These are phyloP conservation scores for Cladopsammia gracilis DNA, from an alignment of 64 coral and sea anemone species.

Conservation along the genomic window DNA sequence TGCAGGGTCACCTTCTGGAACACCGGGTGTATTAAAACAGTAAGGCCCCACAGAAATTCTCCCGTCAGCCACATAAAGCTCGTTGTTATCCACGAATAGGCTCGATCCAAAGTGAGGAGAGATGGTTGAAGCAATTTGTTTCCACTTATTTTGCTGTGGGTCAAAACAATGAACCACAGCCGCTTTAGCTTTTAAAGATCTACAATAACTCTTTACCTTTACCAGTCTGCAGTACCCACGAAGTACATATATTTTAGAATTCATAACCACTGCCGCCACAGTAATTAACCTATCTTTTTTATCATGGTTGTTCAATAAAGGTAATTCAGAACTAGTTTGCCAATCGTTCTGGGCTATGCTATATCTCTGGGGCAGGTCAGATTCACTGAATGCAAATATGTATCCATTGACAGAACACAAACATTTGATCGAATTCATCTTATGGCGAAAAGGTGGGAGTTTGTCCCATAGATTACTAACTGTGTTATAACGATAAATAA, in stretches of 20 bases:
- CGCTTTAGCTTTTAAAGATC: background rate
- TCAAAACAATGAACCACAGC: slow-evolving; percentile 2
- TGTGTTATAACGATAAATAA: background rate
- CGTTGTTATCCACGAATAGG: background rate
- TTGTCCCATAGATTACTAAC: background rate
- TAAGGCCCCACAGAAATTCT: background rate
- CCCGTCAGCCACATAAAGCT: background rate
- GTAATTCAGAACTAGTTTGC: background rate
- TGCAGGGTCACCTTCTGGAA: background rate
- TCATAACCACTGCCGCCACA: background rate
- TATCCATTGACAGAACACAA: background rate
- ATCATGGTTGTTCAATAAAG: background rate
- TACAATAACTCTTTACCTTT: too few species aligned
- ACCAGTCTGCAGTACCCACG: too few species aligned
- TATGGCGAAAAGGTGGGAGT: background rate
- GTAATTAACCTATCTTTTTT: background rate
- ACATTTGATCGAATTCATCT: background rate
- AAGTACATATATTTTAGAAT: background rate
- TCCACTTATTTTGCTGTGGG: background rate
- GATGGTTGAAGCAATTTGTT: background rate
- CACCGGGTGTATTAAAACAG: too few species aligned
- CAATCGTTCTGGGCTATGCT: background rate
- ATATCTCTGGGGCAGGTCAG: background rate
- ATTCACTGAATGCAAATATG: slow-evolving; percentile 4
- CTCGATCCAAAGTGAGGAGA: background rate